A percentile compares a stretch with the other conserved stretches of the same genome.
Conservation (phyloP, 2,113 vertebrate genomes). For the Takifugu bimaculatus region DNA sequence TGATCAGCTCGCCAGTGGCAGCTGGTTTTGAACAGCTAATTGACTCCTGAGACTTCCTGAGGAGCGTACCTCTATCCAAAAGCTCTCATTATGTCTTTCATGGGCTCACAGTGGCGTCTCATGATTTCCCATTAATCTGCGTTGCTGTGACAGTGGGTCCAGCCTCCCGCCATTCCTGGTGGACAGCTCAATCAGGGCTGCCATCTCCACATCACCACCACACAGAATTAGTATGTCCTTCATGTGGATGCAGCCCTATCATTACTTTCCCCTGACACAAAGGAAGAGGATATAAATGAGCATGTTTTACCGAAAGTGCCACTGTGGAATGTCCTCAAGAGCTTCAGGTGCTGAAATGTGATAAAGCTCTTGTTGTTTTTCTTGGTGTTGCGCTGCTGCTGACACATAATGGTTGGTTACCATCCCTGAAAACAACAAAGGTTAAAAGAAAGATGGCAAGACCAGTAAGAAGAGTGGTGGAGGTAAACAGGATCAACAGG, state of each 20-base stretch:
- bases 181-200: slow-evolving; percentile 62
- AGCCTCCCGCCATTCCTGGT: slow-evolving; percentile 56
- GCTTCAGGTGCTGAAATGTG: slow-evolving; percentile 21
- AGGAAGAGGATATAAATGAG: slow-evolving; percentile 50
- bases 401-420: background rate
- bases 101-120: slow-evolving; percentile 53
- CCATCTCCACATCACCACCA: slow-evolving; percentile 63
- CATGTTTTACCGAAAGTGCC: slow-evolving; percentile 54
- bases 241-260: slow-evolving; percentile 60
- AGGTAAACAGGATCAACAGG: no score
- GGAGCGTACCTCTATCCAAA: slow-evolving; percentile 11
- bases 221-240: slow-evolving; percentile 66
- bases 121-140: slow-evolving; percentile 60
- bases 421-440: no score
- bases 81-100: slow-evolving; percentile 61
- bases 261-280: slow-evolving; percentile 46
- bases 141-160: slow-evolving; percentile 54
- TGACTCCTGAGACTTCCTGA: slow-evolving; percentile 53
- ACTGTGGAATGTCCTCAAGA: slow-evolving; percentile 38
- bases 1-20: slow-evolving; percentile 53
- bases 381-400: background rate
- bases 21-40: slow-evolving; percentile 57
- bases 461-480: no score
- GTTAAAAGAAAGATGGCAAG: no score
- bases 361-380: background rate